These are phyloP conservation scores for Tragulus kanchil DNA, from an alignment of 2,113 vertebrate genomes.

Conservation along the genomic window DNA sequence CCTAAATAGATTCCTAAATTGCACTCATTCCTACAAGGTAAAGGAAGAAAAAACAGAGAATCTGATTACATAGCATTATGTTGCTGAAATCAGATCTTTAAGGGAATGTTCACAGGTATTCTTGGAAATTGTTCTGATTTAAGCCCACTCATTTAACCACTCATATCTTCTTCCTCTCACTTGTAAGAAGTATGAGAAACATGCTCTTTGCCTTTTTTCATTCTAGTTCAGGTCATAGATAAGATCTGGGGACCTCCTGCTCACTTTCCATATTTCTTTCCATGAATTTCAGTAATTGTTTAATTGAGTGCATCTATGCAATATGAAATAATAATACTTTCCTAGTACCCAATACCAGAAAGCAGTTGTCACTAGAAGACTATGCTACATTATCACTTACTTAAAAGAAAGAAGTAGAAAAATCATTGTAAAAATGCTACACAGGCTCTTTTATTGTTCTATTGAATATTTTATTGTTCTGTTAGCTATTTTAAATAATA, in stretches of 20 bases:
- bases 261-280: neutral
- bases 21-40: neutral
- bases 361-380: neutral
- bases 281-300: neutral
- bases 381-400: neutral
- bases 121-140: neutral
- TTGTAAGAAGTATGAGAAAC: neutral
- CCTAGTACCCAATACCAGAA: neutral
- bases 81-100: neutral
- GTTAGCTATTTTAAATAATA: neutral
- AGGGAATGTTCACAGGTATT: neutral
- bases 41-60: neutral
- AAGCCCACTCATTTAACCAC: neutral
- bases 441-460: neutral
- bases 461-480: neutral
- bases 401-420: neutral
- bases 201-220: neutral
- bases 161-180: neutral
- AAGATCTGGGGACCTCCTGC: neutral
- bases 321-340: neutral
- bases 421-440: neutral
- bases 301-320: neutral
- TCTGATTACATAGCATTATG: too few species aligned
- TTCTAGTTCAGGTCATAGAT: neutral
- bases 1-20: constrained; percentile 5